Evolutionary conservation across 2,888 invertebrate species (phyloP), one percentile per base, ranked within the genome.

Genomic region (Drosophila infuscata): DNA sequence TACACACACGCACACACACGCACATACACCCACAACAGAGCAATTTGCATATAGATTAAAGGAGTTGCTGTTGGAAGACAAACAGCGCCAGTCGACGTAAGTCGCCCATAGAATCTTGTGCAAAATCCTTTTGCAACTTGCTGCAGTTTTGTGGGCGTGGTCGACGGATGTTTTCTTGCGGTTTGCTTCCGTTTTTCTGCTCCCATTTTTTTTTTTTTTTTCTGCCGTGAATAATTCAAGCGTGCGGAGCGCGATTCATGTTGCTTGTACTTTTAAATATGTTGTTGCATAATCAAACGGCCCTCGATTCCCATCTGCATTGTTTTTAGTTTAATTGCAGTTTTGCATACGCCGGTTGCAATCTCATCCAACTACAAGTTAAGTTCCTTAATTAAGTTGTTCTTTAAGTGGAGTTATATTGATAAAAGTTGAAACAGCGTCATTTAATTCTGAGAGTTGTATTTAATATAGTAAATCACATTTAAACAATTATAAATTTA

Each of bases 31-130:
- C 56, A 59, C 32, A 57, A 48, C 52, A 60, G 30, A 30, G 63
- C 75, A 81, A 81, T 81, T 81, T 81, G 81, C 81, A 81, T 81
- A 81, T 81, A 81, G 81, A 81, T 81, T 81, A 81, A 81, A 73
- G 73, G 51, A 71, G 63, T 67, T 71, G 57, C 73, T 69, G 43
- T 71, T 58, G 67, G 67, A 80, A 74, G 80, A 72, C 77, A 80
- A 80, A 77, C 80, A 74, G 59, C 60, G 30, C 20, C 54, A 65
- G 61, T 71, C 49, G 75, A 41, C 68, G 38, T 15, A 57, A 65
- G 61, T 75, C 49, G 75, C 49, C 68, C 58, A 68, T 66, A 59
- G 60, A 75, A 78, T 81, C 81, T 78, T 81, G 62, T 59, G 30
- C 8, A 36, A 48, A 32, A 30, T 63, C 58, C 52, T 30, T 32